A percentile compares a stretch with the other conserved stretches of the same genome.
phyloP scores from a whole-genome alignment of 1,140 invertebrate genomes.

The Drosophila persimilis region DNA sequence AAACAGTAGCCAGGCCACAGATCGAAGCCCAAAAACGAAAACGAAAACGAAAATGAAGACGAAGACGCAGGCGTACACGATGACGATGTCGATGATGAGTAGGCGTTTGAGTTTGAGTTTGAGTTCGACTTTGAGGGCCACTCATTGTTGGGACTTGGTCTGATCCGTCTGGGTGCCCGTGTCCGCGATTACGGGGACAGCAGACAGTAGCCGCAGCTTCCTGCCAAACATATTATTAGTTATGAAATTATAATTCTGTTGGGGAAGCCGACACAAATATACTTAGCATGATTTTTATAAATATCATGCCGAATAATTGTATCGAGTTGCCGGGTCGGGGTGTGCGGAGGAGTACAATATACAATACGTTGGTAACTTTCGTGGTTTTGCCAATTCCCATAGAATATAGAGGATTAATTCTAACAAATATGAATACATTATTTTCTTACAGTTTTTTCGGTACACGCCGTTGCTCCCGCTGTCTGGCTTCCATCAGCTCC shows the following conservation, averaged over 20 bases:
- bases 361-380: neutral
- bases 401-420: neutral
- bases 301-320: slow-evolving; percentile 57
- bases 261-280: slow-evolving; percentile 34
- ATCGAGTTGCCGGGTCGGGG: neutral
- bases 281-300: slow-evolving; percentile 27
- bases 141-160: slow-evolving; percentile 38
- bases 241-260: slow-evolving; percentile 36
- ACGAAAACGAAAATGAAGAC: neutral
- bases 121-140: slow-evolving; percentile 62
- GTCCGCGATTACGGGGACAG: slow-evolving; percentile 31
- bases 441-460: slow-evolving; percentile 89
- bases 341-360: no score
- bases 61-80: neutral
- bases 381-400: neutral
- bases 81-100: slow-evolving; percentile 52
- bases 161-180: slow-evolving; percentile 11
- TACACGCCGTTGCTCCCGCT: slow-evolving; percentile 93
- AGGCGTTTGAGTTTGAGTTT: slow-evolving; percentile 65
- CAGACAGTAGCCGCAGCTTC: slow-evolving; percentile 43
- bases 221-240: slow-evolving; percentile 66
- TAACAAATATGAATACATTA: neutral
- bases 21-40: slow-evolving; percentile 1
- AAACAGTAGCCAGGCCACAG: slow-evolving; percentile 37
- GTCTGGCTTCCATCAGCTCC: slow-evolving; percentile 94